Evolutionary conservation across 2,113 vertebrate species (phyloP).

Genomic region (Silurus meridionalis): DNA sequence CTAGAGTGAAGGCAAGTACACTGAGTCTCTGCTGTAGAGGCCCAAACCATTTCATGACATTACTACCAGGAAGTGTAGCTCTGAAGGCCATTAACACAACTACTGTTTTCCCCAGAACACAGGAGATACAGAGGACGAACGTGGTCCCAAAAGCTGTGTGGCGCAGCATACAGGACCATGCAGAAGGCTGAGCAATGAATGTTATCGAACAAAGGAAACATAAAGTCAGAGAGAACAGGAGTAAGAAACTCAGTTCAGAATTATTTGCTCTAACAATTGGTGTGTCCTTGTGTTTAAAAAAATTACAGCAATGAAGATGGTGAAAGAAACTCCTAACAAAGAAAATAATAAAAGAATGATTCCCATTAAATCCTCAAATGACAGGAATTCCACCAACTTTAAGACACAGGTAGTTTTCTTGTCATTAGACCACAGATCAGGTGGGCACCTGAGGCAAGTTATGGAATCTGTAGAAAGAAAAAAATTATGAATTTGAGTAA

Average conservation of each 20-base stretch:
- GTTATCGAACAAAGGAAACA: constrained; percentile 71
- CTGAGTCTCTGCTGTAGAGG: too few relatives aligned
- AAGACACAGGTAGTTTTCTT: constrained; percentile 46
- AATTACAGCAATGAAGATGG: constrained; percentile 44
- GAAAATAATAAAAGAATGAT: constrained; percentile 53
- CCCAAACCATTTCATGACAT: too few relatives aligned
- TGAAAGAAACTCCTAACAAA: constrained; percentile 36
- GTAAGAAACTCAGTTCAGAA: constrained; percentile 70
- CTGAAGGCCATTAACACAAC: constrained; percentile 77
- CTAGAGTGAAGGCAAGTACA: too few relatives aligned
- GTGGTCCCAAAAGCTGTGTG: constrained; percentile 74
- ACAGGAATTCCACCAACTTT: constrained; percentile 16
- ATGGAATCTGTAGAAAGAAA: constrained; percentile 47
- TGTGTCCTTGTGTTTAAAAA: constrained; percentile 55
- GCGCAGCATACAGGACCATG: constrained; percentile 60
- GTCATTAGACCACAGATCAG: constrained; percentile 55
- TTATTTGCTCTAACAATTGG: constrained; percentile 69
- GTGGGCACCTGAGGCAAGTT: constrained; percentile 49
- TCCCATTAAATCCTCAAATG: constrained; percentile 48
- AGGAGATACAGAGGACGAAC: constrained; percentile 74
- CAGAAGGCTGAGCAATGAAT: constrained; percentile 54
- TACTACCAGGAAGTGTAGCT: constrained; percentile 59
- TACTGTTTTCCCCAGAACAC: constrained; percentile 75
- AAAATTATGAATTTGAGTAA: not conserved
- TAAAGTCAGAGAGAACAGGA: constrained; percentile 55